Evolutionary conservation across 2,113 vertebrate genomes (phyloP), one percentile per base, ranked within the genome.

Genomic region (Plotosus lineatus): DNA sequence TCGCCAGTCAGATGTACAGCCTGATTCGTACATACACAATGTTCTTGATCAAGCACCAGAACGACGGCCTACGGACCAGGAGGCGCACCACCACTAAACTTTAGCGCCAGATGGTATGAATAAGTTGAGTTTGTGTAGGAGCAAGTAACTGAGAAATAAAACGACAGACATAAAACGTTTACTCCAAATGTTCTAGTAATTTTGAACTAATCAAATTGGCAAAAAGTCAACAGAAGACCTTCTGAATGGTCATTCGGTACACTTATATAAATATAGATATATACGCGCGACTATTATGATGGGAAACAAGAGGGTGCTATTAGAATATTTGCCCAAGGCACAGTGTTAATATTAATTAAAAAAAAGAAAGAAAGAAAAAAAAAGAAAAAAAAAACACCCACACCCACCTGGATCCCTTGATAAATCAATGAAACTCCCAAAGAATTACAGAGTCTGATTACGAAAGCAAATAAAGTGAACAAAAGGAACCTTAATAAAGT

Each of bases 21-120:
- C 48, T 11, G 33, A 56, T 53, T 23, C 9, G 42, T 65, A 74
- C 50, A 17, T 55, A n/a, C 51, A 55, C 21, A 6, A 2, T 40
- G 31, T 4, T 75, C 33, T 40, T 75, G 50, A 50, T 72, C 50
- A 14, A 75, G 55, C 50, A 75, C 50, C 72, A 75, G 50, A 75
- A 53, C 10, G 3, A 55, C 72, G 23, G 72, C 72, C 72, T 55
- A 55, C 72, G 21, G 33, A 75, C 10, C 72, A 75, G 72, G 50
- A 55, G 72, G 72, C 48, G 26, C 9, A 40, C 19, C 28, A 55
- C n/a, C 50, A n/a, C 72, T 75, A 55, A 75, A 75, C 72, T 75
- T 75, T 55, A 75, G 51, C 72, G 14, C 50, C 72, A 75, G 72
- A 75, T 75, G 72, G 72, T 50, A 36, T 38, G 48, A 74, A 74